Base-by-base conservation (phyloP, 2,797 vertebrate species). In the Paguma larvata region DNA sequence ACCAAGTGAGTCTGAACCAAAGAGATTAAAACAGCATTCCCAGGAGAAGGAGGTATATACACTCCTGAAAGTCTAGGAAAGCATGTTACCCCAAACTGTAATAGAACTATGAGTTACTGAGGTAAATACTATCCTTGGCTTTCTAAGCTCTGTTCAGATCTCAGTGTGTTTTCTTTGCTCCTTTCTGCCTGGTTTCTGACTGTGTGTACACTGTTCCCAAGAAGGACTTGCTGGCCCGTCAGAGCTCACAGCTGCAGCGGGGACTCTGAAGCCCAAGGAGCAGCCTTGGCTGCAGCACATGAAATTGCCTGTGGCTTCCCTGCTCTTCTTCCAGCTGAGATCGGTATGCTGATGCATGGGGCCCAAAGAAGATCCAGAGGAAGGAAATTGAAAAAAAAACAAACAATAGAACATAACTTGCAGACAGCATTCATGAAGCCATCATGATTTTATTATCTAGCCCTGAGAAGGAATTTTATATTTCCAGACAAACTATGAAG, bases 331-430 rank as follows among this genome's bases (percentile, higher is more conserved):
- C 98, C 98, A 98, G 98, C 98, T 98, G 98, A 98, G 98, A 97
- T 97, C 13, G 98, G 98, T 97, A 98, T 98, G 98, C 97, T 97
- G 98, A 98, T 98, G 96, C 97, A 97, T 91, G 97, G 97, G 98
- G 97, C 98, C 98, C 97, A 90, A 89, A 97, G 98, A 98, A 97
- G 98, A 98, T 96, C 98, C 98, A 98, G 98, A 98, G 98, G 97
- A 98, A 98, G 98, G 98, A 97, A 98, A 98, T 97, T 97, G 97
- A 97, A 98, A 98, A 98, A 98, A 97, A 98, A 98, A 98, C 97
- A 98, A 98, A 98, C 98, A 98, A 98, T 94, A 96, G 98, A 98
- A 98, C 97, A 98, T 98, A 98, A 98, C 98, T 98, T 97, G 98
- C 97, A 96, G 97, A 98, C 97, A 97, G 97, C 25, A 67, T 97